A percentile compares a stretch with the other conserved stretches of the same genome.
Conservation (phyloP, 2,888 invertebrate species). For the Cheilosia urbana region DNA sequence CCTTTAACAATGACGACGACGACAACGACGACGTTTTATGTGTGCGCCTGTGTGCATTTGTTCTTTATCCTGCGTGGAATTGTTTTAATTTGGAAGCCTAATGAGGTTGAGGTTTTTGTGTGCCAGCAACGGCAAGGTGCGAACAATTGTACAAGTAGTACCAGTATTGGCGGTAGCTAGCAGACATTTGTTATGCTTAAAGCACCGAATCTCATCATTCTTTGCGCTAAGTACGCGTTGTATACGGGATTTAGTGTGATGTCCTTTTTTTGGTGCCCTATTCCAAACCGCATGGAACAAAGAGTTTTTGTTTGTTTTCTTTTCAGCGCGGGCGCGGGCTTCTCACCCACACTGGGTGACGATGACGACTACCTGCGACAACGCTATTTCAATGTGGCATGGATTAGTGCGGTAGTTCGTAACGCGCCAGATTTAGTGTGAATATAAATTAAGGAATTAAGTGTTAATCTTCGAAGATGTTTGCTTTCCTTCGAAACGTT, state of each 20-base stretch:
- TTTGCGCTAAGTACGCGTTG: conserved; percentile 61
- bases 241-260: conserved; percentile 67
- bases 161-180: conserved; percentile 43
- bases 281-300: conserved; percentile 39
- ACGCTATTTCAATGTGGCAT: conserved; percentile 28
- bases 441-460: conserved; percentile 72
- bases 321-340: not conserved
- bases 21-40: conserved; percentile 18
- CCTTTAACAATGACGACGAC: not conserved
- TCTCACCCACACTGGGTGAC: not conserved
- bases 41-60: conserved; percentile 61
- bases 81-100: conserved; percentile 75
- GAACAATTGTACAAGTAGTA: conserved; percentile 39
- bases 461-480: conserved; percentile 62
- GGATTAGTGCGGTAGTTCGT: conserved; percentile 56
- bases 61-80: conserved; percentile 68
- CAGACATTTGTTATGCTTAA: conserved; percentile 71
- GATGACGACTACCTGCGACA: conserved; percentile 36
- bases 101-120: conserved; percentile 72
- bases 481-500: conserved; percentile 17
- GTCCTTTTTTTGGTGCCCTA: conserved; percentile 55
- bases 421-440: conserved; percentile 39
- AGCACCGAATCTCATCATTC: conserved; percentile 65
- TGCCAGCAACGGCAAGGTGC: conserved; percentile 28
- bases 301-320: conserved; percentile 20